Conservation (phyloP, 1,140 invertebrate species). For the Trinorchestia longiramus region DNA sequence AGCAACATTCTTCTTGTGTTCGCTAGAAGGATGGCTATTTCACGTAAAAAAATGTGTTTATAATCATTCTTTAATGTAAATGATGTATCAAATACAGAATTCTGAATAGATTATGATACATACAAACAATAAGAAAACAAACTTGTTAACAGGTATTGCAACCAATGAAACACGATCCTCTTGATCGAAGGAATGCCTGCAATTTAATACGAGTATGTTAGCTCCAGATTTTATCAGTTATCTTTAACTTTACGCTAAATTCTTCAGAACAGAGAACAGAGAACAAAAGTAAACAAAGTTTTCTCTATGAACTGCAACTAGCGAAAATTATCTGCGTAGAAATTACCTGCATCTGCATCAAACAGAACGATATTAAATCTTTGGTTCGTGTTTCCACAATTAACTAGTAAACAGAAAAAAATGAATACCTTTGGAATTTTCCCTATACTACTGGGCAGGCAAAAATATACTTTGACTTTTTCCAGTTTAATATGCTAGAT, state of each 20-base stretch:
- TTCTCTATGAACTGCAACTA: not conserved
- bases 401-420: not conserved
- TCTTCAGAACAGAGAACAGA: not conserved
- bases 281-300: not conserved
- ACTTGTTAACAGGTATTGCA: not conserved
- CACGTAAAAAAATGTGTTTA: not conserved
- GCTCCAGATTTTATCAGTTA: not conserved
- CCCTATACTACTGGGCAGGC: not conserved
- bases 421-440: not conserved
- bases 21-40: not conserved
- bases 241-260: not conserved
- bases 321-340: not conserved
- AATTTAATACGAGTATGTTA: not conserved
- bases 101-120: not conserved
- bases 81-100: not conserved
- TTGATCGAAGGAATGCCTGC: not conserved
- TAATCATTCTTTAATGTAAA: not conserved
- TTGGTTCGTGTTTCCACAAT: not conserved
- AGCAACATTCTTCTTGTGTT: no score
- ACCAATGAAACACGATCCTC: not conserved
- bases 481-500: not conserved
- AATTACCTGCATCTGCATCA: not conserved
- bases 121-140: not conserved
- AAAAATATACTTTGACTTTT: not conserved
- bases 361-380: not conserved